Base-by-base conservation (phyloP, 1,140 invertebrate species). In the Steinernema feltiae region DNA sequence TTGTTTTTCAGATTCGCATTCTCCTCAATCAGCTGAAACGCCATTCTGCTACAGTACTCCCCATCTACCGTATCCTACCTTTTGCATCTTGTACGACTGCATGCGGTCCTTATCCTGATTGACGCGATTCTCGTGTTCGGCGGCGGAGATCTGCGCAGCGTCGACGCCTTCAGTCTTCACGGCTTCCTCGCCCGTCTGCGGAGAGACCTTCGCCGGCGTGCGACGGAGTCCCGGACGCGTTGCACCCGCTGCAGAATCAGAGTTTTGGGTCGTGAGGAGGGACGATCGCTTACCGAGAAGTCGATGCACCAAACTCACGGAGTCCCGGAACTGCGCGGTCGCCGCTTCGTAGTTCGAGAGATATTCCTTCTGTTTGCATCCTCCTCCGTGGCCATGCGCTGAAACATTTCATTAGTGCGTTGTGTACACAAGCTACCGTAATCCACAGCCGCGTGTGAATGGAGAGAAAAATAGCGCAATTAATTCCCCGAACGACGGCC, bases 331-430 rank as follows among this genome's bases (percentile, higher is more conserved):
- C 1, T 32, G 21, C 30, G 79, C 63, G 46, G 74, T 78, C 30
- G 78, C 78, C 70, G 77, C 73, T 12, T 48, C 48, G 73, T 79
- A 79, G 76, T 77, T 73, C 30, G 63, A 71, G 48, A 79, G 63
- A 69, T 78, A 70, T 29, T 48, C 35, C 69, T 74, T 72, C 70
- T 76, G 48, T 24, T 46, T 32, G 48, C 74, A 74, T 41, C 35
- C 35, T n/a, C n/a, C n/a, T 35, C 73, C 35, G 32, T 78, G 71
- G 24, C 71, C 76, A 53, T 79, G 78, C 53, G 78, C 76, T 79
- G 29, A 48, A 77, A 74, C n/a, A n/a, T n/a, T n/a, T n/a, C n/a
- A n/a, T n/a, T n/a, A n/a, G n/a, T n/a, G n/a, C n/a, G n/a, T n/a
- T n/a, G n/a, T n/a, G n/a, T n/a, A n/a, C n/a, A n/a, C n/a, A n/a